Base-by-base conservation (phyloP, 2,113 vertebrate species). In the Ranitomeya variabilis region DNA sequence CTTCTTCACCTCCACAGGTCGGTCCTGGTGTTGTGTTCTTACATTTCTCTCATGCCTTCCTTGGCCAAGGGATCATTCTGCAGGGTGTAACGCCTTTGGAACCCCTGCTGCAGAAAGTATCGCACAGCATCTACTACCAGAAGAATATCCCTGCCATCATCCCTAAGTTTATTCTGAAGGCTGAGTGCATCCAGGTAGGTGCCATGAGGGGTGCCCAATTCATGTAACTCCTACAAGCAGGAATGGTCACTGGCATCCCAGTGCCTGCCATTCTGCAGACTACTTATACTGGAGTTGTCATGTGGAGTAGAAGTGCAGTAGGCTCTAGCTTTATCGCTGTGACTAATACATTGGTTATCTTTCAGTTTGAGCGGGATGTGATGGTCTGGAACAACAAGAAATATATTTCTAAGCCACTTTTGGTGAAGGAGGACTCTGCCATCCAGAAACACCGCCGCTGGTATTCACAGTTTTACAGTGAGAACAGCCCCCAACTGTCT, bases 371-470 rank as follows among this genome's bases (percentile, higher is more conserved):
- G 86, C 93, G 95, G 0, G 96, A 96, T 0, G 89, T 97, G 37
- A 96, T 96, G 95, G 94, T 97, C 91, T 97, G 96, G 96, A 97
- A 97, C 86, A 96, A 97, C 87, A 97, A 97, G 93, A 95, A 91
- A 83, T 95, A 96, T 60, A 89, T 95, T 84, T 91, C 94, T 69
- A 96, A 94, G 84, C 96, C 96, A 0, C 89, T 97, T 51, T 94
- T 96, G 19, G 94, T 96, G 87, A 96, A 95, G 83, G 96, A 96
- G 77, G 96, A 97, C 54, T 91, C 93, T 0, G 89, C 93, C 73
- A 95, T 97, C 86, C 94, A 92, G 91, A 96, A 93, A 86, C 96
- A 97, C 91, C 78, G 96, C 45, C 94, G 95, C 91, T 97, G 96
- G 96, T 97, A 87, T 21, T 93, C 94, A 80, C 96, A 97, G 93